Percentiles rank a stretch among this genome's conserved stretches.
These are phyloP conservation scores for Eulemur rufifrons DNA, from an alignment of 2,113 vertebrate genomes.

Conservation along the genomic window DNA sequence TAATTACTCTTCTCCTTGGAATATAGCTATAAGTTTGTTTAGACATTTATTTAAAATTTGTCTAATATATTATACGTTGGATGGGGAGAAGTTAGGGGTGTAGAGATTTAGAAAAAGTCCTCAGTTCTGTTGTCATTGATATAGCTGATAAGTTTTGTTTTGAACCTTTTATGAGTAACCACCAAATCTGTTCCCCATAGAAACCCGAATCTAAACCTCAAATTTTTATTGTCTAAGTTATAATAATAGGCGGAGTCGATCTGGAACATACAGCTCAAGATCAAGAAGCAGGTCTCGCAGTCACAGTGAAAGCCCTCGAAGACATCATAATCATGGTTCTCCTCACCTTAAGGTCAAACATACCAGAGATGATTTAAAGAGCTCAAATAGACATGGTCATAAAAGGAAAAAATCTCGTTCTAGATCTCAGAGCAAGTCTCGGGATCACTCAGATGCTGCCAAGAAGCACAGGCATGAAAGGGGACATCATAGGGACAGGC, in stretches of 20 bases:
- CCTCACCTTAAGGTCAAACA: constrained; percentile 94
- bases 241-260: constrained; percentile 95
- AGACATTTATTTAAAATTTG: not conserved
- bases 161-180: not conserved
- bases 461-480: constrained; percentile 98
- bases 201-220: constrained; percentile 37
- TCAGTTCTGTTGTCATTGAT: not conserved
- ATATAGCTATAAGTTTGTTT: not conserved
- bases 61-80: not conserved
- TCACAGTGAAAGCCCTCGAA: constrained; percentile 93
- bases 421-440: constrained; percentile 92
- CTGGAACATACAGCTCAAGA: constrained; percentile 97
- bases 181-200: not conserved
- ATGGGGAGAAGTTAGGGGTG: not conserved
- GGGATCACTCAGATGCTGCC: constrained; percentile 90
- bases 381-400: constrained; percentile 90
- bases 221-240: constrained; percentile 85
- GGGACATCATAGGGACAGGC: constrained; percentile 92
- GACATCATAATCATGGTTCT: constrained; percentile 91
- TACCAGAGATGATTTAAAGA: constrained; percentile 91
- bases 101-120: not conserved
- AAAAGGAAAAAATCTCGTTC: constrained; percentile 96
- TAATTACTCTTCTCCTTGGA: not conserved
- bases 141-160: not conserved
- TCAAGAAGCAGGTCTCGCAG: constrained; percentile 96